A percentile compares a stretch with the other conserved stretches of the same genome.
Evolutionary conservation across 2,113 vertebrate genomes (phyloP).

Genomic region (Ailuropoda melanoleuca): DNA sequence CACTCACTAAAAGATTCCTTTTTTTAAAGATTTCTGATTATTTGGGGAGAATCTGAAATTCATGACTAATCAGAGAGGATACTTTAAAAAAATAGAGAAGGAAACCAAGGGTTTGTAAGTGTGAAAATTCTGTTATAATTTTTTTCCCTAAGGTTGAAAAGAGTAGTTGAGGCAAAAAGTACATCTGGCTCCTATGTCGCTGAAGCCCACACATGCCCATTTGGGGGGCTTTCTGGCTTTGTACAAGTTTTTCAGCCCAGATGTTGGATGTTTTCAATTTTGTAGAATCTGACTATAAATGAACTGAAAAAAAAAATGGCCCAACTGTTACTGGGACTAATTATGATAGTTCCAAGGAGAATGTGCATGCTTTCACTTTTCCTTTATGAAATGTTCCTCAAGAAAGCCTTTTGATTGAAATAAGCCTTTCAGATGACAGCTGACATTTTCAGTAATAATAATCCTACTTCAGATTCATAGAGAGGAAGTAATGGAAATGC

Average conservation of each 20-base stretch:
- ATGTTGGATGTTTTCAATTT: constrained; percentile 82
- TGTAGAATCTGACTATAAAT: constrained; percentile 80
- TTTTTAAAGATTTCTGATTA: constrained; percentile 50
- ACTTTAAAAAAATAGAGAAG: constrained; percentile 12
- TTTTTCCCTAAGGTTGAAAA: constrained; percentile 59
- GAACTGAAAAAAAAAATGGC: constrained; percentile 68
- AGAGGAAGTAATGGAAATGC: background rate
- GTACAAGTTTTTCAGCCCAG: constrained; percentile 76
- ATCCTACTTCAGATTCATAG: background rate
- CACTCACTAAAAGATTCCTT: background rate
- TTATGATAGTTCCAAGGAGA: constrained; percentile 75
- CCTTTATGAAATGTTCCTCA: constrained; percentile 70
- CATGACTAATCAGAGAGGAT: background rate
- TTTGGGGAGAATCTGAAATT: background rate
- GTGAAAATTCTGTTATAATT: constrained; percentile 43
- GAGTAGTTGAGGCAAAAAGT: constrained; percentile 65
- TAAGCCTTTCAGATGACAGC: constrained; percentile 65
- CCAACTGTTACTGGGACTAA: constrained; percentile 80
- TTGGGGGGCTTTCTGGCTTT: constrained; percentile 71
- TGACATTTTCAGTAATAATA: constrained; percentile 66
- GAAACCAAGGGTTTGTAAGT: background rate
- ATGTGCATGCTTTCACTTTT: constrained; percentile 64
- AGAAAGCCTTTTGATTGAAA: constrained; percentile 75
- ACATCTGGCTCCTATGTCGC: constrained; percentile 63
- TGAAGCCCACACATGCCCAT: constrained; percentile 71